Evolutionary conservation across 2,888 invertebrate species (phyloP), one percentile per base, ranked within the genome.

Genomic region (Hydriomena furcata): DNA sequence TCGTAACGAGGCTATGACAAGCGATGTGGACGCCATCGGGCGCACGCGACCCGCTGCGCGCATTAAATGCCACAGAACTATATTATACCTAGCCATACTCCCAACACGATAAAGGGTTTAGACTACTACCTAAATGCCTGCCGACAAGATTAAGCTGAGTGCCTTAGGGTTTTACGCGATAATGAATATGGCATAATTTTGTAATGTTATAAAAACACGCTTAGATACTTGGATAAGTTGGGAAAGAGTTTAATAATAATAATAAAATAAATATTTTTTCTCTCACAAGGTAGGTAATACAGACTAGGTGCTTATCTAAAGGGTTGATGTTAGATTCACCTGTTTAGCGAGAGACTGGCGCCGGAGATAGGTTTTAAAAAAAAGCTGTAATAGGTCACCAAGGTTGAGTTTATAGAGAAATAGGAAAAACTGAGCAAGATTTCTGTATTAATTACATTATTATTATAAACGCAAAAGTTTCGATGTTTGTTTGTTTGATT

Each of bases 11-110:
- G 65, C 63, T 63, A 73, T 64, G 71, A 76, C 76, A 73, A 76
- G 76, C 68, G 68, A 66, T 73, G 68, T 64, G 55, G 57, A 59
- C 64, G 67, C 78, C 71, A 77, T 81, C 72, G 76, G 61, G 44
- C 73, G 71, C 83, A 83, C 77, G 79, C 79, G 71, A 73, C 80
- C 78, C 73, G 79, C 78, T 67, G 82, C 56, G 80, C 57, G 62
- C 65, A 61, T 58, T 60, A 49, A 52, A 55, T 55, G 45, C 58
- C 44, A 55, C 53, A 58, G 42, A 60, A 65, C 60, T n/a, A n/a
- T n/a, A n/a, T n/a, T n/a, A 64, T 55, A 45, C 62, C 60, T 57
- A 51, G 52, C 52, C 42, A 56, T 53, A 51, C 30, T 52, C 50
- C 51, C 56, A 61, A 65, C 69, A 64, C 55, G 63, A 69, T 55